phyloP scores from a whole-genome alignment of 2,888 invertebrate genomes.

The Melinaea menophilus region DNA sequence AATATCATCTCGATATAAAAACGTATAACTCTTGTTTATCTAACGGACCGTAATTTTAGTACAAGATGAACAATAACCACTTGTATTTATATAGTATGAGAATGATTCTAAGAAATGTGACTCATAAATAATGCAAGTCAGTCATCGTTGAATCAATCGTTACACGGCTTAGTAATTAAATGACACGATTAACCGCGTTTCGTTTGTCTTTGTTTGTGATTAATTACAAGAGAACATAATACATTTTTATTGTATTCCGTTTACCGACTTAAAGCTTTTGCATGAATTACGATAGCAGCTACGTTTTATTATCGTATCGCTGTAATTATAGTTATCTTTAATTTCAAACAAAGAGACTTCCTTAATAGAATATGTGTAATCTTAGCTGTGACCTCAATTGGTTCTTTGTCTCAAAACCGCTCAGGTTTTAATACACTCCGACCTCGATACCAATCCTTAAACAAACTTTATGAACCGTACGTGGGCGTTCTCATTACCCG shows the following conservation, averaged over 20 bases:
- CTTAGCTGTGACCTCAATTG: not conserved
- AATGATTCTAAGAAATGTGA: constrained; percentile 23
- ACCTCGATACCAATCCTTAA: not conserved
- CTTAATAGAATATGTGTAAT: not conserved
- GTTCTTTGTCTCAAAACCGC: constrained; percentile 2
- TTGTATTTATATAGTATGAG: constrained; percentile 22
- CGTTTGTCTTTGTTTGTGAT: constrained; percentile 15
- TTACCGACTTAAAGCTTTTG: too few relatives aligned
- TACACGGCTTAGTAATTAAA: constrained; percentile 24
- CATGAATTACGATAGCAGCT: too few relatives aligned
- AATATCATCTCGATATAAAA: too few relatives aligned
- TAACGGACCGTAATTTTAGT: not conserved
- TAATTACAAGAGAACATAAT: constrained; percentile 5
- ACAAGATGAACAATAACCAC: constrained; percentile 24
- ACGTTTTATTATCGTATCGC: too few relatives aligned
- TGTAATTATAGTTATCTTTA: too few relatives aligned
- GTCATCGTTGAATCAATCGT: constrained; percentile 37
- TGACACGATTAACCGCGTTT: constrained; percentile 23
- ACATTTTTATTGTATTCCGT: too few relatives aligned
- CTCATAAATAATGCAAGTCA: constrained; percentile 31
- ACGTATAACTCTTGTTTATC: too few relatives aligned
- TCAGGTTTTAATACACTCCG: not conserved
- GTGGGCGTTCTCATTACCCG: constrained; percentile 1
- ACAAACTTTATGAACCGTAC: not conserved
- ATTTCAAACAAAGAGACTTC: too few relatives aligned